Base-by-base conservation (phyloP, 2,888 invertebrate genomes). In the Pollenia amentaria region DNA sequence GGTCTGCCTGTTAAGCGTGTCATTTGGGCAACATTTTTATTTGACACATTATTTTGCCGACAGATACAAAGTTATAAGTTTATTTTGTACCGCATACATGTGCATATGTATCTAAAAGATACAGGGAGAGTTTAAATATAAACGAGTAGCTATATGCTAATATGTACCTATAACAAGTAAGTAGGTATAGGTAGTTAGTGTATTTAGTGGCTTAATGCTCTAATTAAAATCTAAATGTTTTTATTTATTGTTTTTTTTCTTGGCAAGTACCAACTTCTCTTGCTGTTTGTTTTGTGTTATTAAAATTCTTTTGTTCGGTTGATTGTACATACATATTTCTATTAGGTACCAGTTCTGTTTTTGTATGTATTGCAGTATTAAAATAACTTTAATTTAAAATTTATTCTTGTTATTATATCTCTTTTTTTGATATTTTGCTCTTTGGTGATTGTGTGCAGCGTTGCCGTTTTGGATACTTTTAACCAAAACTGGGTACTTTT, bases 281-380 rank as follows among this genome's bases (percentile, higher is more conserved):
- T 57, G 7, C 53, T 76, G 53, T 53, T 75, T 65, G 29, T 67
- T 9, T 70, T 69, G 14, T 70, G 3, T 67, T 72, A 57, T 62
- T 51, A 10, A 70, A 76, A 72, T 62, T 84, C 67, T 70, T 77
- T 79, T 80, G 75, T 83, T 83, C 80, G 46, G 64, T 64, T 80
- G 38, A 16, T 67, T 29, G 40, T 72, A 21, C 51, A 57, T 10
- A 40, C 51, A 46, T 10, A 48, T 69, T 40, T 78, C 72, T 85
- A 60, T n/a, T n/a, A n/a, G n/a, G 65, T 51, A 80, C n/a, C 60
- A 62, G 70, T 70, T 80, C 46, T 48, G 69, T 44, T 67, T 44
- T 79, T 29, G 48, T 60, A 48, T 73, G 29, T 62, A 48, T 73
- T 60, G 51, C 16, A 16, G 38, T 46, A 67, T 53, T 46, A 42